These are phyloP conservation scores for Ischnura elegans DNA, from an alignment of 2,888 invertebrate species.

Conservation along the genomic window DNA sequence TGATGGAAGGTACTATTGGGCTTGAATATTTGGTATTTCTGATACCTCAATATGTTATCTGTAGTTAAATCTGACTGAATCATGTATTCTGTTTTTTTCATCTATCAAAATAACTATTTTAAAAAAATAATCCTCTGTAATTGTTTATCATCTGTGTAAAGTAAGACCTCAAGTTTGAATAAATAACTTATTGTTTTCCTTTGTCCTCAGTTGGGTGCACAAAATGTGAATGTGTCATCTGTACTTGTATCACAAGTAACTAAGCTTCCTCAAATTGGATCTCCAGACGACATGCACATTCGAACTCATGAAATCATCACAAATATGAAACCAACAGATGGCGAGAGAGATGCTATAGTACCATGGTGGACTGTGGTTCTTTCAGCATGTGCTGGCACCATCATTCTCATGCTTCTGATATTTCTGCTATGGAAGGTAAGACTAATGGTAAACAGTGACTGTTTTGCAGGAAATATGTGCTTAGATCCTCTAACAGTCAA, in stretches of 20 bases:
- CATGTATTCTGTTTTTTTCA: no score
- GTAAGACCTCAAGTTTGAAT: no score
- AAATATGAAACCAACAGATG: slow-evolving; percentile 83
- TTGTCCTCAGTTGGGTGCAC: slow-evolving; percentile 77
- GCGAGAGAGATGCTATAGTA: slow-evolving; percentile 84
- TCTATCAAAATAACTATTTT: no score
- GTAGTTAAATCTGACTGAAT: no score
- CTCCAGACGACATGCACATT: slow-evolving; percentile 82
- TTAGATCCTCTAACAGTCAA: no score
- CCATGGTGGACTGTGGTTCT: slow-evolving; percentile 93
- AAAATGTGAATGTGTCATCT: slow-evolving; percentile 86
- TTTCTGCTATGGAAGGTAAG: slow-evolving; percentile 90
- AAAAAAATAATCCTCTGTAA: no score
- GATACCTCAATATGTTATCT: no score
- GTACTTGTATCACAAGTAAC: slow-evolving; percentile 87
- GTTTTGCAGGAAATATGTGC: no score
- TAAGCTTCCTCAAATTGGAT: slow-evolving; percentile 86
- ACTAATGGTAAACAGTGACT: no score
- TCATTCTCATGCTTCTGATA: slow-evolving; percentile 88
- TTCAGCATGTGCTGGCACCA: slow-evolving; percentile 89
- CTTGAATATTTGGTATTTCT: no score
- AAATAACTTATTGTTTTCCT: not conserved
- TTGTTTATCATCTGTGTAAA: no score
- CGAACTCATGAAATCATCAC: slow-evolving; percentile 87
- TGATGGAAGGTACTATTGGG: no score